These are phyloP conservation scores for Nannospalax galili DNA, from an alignment of 2,113 vertebrate genomes.

Conservation along the genomic window DNA sequence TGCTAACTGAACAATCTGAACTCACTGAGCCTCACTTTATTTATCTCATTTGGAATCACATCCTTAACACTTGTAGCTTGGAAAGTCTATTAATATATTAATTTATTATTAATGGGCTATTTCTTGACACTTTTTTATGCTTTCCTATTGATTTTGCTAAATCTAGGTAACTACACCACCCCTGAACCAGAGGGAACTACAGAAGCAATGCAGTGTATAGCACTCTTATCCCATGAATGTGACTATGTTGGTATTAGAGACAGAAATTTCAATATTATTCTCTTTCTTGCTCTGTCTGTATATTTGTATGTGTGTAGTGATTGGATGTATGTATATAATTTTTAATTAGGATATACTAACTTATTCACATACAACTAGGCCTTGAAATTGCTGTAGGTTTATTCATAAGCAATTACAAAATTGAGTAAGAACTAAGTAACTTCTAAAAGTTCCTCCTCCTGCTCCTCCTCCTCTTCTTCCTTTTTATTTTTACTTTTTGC, in stretches of 20 bases:
- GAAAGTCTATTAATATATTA: background rate
- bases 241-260: background rate
- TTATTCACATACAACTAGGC: background rate
- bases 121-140: background rate
- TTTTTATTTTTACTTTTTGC: background rate
- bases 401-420: conserved; percentile 36
- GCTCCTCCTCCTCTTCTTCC: background rate
- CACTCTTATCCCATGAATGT: background rate
- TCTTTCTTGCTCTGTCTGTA: too few relatives aligned
- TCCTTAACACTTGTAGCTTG: background rate
- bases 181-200: background rate
- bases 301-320: too few relatives aligned
- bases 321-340: background rate
- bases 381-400: background rate
- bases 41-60: background rate
- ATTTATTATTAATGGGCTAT: background rate
- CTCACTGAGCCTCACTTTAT: background rate
- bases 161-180: background rate
- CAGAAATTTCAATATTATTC: too few relatives aligned
- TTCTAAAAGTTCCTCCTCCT: background rate
- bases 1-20: background rate
- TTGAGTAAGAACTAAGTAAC: background rate
- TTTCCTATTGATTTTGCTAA: background rate
- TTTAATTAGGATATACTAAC: background rate
- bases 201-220: background rate